Conservation (phyloP, 2,888 invertebrate genomes). For the Trachelus troglodyta region DNA sequence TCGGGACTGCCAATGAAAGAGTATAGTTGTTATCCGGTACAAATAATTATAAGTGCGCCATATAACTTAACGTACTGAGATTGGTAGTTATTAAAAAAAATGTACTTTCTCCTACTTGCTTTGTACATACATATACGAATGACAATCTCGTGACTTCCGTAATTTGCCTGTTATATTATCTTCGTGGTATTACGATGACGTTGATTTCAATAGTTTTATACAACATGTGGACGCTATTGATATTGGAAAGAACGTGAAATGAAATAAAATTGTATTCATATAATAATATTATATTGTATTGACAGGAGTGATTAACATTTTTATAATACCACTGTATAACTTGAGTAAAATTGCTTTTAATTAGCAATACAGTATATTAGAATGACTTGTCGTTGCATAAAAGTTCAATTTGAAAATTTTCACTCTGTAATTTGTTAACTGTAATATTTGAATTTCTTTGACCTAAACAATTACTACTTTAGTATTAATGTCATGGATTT, state of each 20-base stretch:
- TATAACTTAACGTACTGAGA: not conserved
- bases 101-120: not conserved
- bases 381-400: constrained; percentile 7
- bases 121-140: not conserved
- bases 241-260: not conserved
- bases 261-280: not conserved
- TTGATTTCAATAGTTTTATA: not conserved
- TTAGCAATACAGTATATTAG: not conserved
- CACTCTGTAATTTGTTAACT: constrained; percentile 13
- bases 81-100: not conserved
- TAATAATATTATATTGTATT: not conserved
- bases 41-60: not conserved
- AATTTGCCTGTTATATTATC: not conserved
- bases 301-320: not conserved
- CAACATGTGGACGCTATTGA: not conserved
- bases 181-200: not conserved
- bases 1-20: not conserved
- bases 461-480: not conserved
- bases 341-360: not conserved
- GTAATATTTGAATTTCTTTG: not conserved
- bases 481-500: not conserved
- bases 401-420: constrained; percentile 14
- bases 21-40: not conserved
- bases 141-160: not conserved
- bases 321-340: not conserved